phyloP scores from a whole-genome alignment of 2,113 vertebrate species.

The Fulmarus glacialis region DNA sequence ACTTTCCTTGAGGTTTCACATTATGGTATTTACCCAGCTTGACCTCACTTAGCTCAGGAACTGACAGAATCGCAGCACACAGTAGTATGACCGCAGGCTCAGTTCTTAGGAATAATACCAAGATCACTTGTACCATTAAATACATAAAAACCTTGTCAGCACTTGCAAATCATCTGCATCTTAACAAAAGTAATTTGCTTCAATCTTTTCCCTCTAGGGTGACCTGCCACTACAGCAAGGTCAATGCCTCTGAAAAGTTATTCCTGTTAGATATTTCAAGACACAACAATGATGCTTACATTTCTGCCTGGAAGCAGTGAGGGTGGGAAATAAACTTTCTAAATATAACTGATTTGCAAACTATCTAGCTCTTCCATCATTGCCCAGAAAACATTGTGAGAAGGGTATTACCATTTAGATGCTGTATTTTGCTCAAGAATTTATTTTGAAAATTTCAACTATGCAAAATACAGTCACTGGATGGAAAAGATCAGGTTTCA shows the following conservation, averaged over 20 bases:
- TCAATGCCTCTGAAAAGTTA: conserved; percentile 41
- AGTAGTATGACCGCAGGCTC: conserved; percentile 19
- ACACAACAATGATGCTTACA: neutral
- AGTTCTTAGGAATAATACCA: neutral
- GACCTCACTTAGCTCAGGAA: neutral
- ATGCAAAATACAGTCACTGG: neutral
- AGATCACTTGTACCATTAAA: conserved; percentile 60
- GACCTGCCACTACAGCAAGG: conserved; percentile 50
- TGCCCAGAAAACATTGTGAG: neutral
- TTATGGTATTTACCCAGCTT: neutral
- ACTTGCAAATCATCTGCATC: conserved; percentile 59
- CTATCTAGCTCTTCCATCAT: neutral
- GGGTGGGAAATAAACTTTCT: neutral
- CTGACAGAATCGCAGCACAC: neutral
- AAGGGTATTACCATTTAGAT: neutral
- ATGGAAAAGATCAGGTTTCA: neutral
- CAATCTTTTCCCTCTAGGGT: conserved; percentile 51
- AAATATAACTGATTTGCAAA: conserved; percentile 3
- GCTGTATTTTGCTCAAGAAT: neutral
- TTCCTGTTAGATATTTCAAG: conserved; percentile 44
- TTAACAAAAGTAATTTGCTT: conserved; percentile 55
- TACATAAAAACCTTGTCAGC: conserved; percentile 58
- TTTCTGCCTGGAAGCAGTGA: conserved; percentile 32
- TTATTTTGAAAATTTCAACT: neutral
- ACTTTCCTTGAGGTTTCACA: neutral